phyloP scores from a whole-genome alignment of 2,113 vertebrate species.

The Nothocercus julius region DNA sequence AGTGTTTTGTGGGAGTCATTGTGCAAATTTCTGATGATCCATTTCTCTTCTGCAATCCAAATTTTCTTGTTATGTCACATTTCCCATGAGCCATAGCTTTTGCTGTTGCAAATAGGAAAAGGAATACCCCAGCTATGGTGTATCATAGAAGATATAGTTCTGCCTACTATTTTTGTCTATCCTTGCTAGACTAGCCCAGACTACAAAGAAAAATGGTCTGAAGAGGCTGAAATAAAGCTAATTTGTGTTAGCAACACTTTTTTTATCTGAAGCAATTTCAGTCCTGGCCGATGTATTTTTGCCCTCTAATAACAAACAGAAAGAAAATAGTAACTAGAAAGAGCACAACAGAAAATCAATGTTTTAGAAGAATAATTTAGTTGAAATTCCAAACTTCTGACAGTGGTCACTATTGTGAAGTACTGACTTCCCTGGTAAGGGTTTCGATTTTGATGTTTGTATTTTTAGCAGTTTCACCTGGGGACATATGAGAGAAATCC shows the following conservation, averaged over 20 bases:
- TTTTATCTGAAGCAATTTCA: neutral
- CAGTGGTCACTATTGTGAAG: neutral
- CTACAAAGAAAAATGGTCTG: neutral
- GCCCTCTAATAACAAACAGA: neutral
- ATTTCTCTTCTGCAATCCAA: neutral
- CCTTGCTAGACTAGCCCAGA: neutral
- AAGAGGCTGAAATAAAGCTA: neutral
- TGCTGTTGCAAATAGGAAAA: neutral
- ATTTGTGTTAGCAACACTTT: neutral
- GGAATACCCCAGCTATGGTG: neutral
- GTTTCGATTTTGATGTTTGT: neutral
- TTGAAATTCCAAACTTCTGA: neutral
- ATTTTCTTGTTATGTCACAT: neutral
- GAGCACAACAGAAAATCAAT: neutral
- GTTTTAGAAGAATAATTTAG: neutral
- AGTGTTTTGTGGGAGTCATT: neutral
- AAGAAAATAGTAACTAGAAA: neutral
- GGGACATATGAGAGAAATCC: neutral
- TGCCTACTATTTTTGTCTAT: neutral
- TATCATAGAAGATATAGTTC: neutral
- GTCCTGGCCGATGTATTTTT: neutral
- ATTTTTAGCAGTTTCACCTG: neutral
- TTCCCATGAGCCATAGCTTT: neutral
- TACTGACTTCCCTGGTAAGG: neutral
- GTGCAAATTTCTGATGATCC: neutral